phyloP scores from a whole-genome alignment of 2,888 invertebrate species.

The Gnatocerus cornutus region DNA sequence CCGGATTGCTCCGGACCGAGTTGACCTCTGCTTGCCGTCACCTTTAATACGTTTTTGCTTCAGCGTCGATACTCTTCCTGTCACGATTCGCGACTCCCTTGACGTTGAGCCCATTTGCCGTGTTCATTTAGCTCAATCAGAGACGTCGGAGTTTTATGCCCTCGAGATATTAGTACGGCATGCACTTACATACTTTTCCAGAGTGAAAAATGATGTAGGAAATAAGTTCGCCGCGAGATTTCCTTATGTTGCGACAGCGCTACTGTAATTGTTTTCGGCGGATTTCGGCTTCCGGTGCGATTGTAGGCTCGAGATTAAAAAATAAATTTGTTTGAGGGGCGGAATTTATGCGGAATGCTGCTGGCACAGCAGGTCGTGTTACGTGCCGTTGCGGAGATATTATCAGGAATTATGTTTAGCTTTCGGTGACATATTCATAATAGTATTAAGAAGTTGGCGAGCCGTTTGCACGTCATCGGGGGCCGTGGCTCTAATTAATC shows the following conservation, averaged over 20 bases:
- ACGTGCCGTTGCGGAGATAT: constrained; percentile 30
- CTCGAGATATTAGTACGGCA: constrained; percentile 68
- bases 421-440: constrained; percentile 34
- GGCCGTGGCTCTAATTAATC: constrained; percentile 23
- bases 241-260: constrained; percentile 20
- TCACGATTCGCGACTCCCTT: constrained; percentile 51
- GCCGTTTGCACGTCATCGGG: constrained; percentile 38
- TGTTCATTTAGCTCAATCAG: constrained; percentile 70
- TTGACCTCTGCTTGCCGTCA: constrained; percentile 66
- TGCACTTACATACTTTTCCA: constrained; percentile 63
- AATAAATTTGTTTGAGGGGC: constrained; percentile 35
- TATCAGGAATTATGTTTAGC: constrained; percentile 42
- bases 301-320: constrained; percentile 38
- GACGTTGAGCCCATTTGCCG: constrained; percentile 68
- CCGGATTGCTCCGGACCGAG: constrained; percentile 61
- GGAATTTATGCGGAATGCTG: constrained; percentile 25
- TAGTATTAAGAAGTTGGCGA: constrained; percentile 36
- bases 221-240: constrained; percentile 54
- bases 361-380: constrained; percentile 29
- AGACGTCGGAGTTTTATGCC: constrained; percentile 66
- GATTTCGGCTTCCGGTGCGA: constrained; percentile 5
- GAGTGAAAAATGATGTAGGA: constrained; percentile 68
- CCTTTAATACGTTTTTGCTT: constrained; percentile 63
- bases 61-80: constrained; percentile 45
- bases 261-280: constrained; percentile 32